A percentile compares a stretch with the other conserved stretches of the same genome.
Conservation (phyloP, 2,797 vertebrate genomes). For the Cyclopterus lumpus region DNA sequence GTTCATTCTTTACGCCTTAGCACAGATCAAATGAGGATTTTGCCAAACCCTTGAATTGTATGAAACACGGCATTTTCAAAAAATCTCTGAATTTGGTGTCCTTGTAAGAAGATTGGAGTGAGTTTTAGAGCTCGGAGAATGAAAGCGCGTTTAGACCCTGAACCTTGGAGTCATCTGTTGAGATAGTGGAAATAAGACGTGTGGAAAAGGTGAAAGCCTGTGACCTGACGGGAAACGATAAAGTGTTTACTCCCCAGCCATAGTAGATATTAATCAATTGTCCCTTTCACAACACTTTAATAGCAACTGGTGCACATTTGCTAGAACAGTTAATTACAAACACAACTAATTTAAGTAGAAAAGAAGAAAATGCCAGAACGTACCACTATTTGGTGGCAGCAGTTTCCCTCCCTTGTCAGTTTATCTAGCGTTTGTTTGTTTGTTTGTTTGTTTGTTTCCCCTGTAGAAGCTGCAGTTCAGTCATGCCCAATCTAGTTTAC, state of each 20-base stretch:
- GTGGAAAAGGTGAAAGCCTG: neutral
- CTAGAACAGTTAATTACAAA: neutral
- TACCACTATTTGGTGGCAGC: constrained; percentile 3
- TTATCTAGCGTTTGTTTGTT: neutral
- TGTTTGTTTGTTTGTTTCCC: neutral
- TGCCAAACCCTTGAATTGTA: neutral
- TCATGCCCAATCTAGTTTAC: neutral
- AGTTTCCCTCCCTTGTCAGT: neutral
- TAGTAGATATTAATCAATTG: neutral
- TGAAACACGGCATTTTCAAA: neutral
- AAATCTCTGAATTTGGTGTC: neutral
- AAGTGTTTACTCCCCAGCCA: neutral
- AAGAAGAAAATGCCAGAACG: neutral
- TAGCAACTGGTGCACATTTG: neutral
- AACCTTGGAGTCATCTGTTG: neutral
- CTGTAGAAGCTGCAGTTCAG: constrained; percentile 52
- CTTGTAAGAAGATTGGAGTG: neutral
- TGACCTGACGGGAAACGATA: neutral
- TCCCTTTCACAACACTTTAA: neutral
- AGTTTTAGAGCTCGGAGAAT: too few relatives aligned
- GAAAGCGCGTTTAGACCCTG: neutral
- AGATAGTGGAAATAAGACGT: neutral
- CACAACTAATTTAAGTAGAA: neutral
- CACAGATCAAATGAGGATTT: neutral
- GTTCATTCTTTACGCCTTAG: neutral